Conservation (phyloP, 1,140 invertebrate genomes). For the Drosophila subobscura region DNA sequence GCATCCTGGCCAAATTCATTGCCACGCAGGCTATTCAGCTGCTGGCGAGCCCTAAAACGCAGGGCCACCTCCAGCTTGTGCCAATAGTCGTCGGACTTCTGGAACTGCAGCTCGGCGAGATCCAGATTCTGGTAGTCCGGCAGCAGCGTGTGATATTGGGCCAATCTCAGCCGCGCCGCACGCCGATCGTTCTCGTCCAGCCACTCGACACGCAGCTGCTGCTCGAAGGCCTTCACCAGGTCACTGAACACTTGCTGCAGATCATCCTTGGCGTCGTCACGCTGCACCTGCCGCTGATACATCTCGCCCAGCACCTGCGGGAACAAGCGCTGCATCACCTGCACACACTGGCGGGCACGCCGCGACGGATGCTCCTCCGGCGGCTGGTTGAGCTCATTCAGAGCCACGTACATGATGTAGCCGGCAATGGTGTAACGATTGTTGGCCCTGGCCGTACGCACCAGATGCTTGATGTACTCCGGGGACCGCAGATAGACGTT, state of each 20-base stretch:
- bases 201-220: constrained; percentile 60
- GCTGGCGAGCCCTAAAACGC: constrained; percentile 43
- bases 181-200: constrained; percentile 64
- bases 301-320: constrained; percentile 68
- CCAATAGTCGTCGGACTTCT: constrained; percentile 67
- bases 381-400: constrained; percentile 63
- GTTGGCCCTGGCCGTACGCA: constrained; percentile 30
- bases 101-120: constrained; percentile 48
- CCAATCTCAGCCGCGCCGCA: constrained; percentile 40
- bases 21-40: constrained; percentile 54
- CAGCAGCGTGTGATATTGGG: constrained; percentile 41
- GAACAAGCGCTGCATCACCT: constrained; percentile 55
- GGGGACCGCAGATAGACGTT: constrained; percentile 55
- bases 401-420: constrained; percentile 72
- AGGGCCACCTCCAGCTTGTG: constrained; percentile 46
- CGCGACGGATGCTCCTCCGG: constrained; percentile 35
- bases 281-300: constrained; percentile 61
- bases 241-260: constrained; percentile 56
- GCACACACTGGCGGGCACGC: constrained; percentile 52
- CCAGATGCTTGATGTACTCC: constrained; percentile 61
- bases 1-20: constrained; percentile 35
- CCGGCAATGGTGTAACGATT: constrained; percentile 52
- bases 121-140: constrained; percentile 63
- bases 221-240: constrained; percentile 60
- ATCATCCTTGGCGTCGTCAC: constrained; percentile 49